Conservation (phyloP, 2,888 invertebrate species). For the Cryptocheilus praepositus region DNA sequence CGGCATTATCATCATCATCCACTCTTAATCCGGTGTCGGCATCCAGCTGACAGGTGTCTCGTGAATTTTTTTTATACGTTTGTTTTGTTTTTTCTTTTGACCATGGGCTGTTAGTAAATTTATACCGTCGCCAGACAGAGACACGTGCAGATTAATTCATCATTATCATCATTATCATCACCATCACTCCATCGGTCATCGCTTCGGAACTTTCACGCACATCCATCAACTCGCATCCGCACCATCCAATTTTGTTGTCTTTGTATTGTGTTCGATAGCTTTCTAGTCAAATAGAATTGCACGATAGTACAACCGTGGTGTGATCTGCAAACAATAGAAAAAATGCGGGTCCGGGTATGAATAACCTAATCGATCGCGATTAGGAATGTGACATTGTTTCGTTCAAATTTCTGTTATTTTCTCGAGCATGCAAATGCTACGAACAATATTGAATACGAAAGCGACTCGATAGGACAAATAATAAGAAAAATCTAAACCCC, state of each 20-base stretch:
- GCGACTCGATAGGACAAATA: conserved; percentile 21
- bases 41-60: conserved; percentile 55
- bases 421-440: background rate
- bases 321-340: conserved; percentile 70
- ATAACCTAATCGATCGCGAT: conserved; percentile 48
- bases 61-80: too few relatives aligned
- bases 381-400: conserved; percentile 9
- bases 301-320: conserved; percentile 72
- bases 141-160: conserved; percentile 62
- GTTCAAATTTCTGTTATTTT: background rate
- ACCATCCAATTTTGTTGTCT: conserved; percentile 74
- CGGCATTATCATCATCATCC: conserved; percentile 51
- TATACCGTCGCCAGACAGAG: conserved; percentile 63
- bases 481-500: background rate
- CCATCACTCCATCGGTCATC: conserved; percentile 61
- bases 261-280: conserved; percentile 74
- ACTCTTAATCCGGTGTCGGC: conserved; percentile 60
- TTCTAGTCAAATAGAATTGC: conserved; percentile 74
- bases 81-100: conserved; percentile 27
- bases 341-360: conserved; percentile 68
- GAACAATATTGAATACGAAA: background rate
- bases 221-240: conserved; percentile 74
- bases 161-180: conserved; percentile 32
- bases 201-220: conserved; percentile 71
- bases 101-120: conserved; percentile 51